Evolutionary conservation across 2,113 vertebrate species (phyloP), one percentile per base, ranked within the genome.

Genomic region (Oreochromis aureus): DNA sequence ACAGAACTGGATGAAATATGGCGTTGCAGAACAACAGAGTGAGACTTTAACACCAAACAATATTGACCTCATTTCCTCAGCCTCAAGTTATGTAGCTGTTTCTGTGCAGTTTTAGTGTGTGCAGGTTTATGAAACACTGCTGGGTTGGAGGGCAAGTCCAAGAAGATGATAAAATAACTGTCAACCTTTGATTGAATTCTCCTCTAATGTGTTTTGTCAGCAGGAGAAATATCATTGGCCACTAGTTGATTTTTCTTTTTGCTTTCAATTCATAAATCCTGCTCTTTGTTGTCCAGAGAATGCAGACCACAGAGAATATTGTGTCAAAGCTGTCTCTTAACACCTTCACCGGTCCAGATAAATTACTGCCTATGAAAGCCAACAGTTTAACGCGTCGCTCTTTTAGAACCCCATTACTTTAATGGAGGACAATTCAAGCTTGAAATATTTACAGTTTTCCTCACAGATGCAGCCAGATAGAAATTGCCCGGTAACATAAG

Each of bases 321-420:
- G 92, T 78, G 82, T 87, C 81, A 61, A 86, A 89, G 90, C 76
- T 6, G 80, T 89, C 92, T 85, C 85, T 79, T 78, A 90, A 93
- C 89, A 88, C 87, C 90, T 87, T 95, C 94, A 89, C 19, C 11
- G 54, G 79, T 39, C 22, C 82, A 73, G 87, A 96, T 96, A 91
- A 96, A 94, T 96, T 91, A 95, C 85, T 48, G 86, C 86, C 88
- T 84, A 84, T 86, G 86, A 92, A 93, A 94, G 56, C 87, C 90
- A 95, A 89, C 91, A 82, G 90, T 94, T 94, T 91, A 95, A 92
- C 85, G 59, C 53, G 92, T 88, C 87, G 92, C 82, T 92, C 90
- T 92, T 93, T 94, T 88, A 93, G 86, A 94, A 90, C 12, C 87
- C 87, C 90, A 95, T 95, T 93, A 93, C 91, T 96, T 95, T 96